Conservation (phyloP, 2,797 vertebrate genomes). For the Sciaenops ocellatus region DNA sequence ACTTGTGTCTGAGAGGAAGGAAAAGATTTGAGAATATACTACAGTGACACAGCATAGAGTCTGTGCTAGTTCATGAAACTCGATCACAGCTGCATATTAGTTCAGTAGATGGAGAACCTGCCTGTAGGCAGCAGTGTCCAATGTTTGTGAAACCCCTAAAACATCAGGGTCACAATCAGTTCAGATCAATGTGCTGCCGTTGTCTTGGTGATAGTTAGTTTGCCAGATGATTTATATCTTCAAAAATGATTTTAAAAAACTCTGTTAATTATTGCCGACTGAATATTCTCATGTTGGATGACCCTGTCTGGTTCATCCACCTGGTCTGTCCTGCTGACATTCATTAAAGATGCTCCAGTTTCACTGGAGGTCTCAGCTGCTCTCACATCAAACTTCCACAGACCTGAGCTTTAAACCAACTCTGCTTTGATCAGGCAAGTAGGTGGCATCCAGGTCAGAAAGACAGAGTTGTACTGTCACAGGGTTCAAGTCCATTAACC, state of each 20-base stretch:
- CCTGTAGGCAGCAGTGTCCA: background rate
- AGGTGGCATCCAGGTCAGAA: slow-evolving; percentile 12
- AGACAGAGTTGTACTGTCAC: slow-evolving; percentile 1
- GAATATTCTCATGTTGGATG: background rate
- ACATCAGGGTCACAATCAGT: background rate
- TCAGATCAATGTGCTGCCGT: background rate
- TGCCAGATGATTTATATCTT: too few relatives aligned
- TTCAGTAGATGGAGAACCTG: background rate
- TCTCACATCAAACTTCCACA: slow-evolving; percentile 34
- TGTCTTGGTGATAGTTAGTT: too few relatives aligned
- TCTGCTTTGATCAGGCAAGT: slow-evolving; percentile 41
- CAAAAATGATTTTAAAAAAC: background rate
- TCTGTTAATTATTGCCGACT: background rate
- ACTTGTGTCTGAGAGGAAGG: background rate
- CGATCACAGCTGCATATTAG: background rate
- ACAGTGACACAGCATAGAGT: background rate
- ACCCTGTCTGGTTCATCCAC: background rate
- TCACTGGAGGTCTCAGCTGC: slow-evolving; percentile 24
- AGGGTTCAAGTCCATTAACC: slow-evolving; percentile 41
- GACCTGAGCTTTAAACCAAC: slow-evolving; percentile 7
- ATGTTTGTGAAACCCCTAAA: too few relatives aligned
- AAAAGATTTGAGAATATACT: background rate
- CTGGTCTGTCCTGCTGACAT: background rate
- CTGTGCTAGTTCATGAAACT: background rate
- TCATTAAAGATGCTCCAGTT: slow-evolving; percentile 34